Evolutionary conservation across 2,888 invertebrate genomes (phyloP).

Genomic region (Caenorhabditis japonica): DNA sequence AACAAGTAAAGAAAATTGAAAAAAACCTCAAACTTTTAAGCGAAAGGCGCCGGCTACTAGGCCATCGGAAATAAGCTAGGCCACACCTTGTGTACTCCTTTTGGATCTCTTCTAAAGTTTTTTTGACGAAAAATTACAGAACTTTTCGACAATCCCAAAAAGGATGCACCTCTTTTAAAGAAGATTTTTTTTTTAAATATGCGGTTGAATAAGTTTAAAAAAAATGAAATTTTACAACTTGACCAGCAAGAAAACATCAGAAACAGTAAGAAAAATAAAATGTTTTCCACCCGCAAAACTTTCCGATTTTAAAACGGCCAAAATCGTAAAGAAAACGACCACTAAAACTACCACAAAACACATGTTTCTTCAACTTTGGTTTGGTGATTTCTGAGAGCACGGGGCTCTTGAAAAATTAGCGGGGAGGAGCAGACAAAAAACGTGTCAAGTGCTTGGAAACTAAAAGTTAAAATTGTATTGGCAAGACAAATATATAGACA

Average conservation of each 20-base stretch:
- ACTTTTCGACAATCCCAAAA: too few relatives aligned
- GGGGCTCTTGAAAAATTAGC: conserved; percentile 4
- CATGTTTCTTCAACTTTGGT: conserved; percentile 10
- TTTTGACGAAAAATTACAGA: too few relatives aligned
- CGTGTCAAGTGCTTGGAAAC: conserved; percentile 32
- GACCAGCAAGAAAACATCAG: neutral
- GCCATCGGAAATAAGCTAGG: too few relatives aligned
- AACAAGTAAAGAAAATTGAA: conserved; percentile 11
- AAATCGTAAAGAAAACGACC: too few relatives aligned
- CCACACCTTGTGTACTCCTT: too few relatives aligned
- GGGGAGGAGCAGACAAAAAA: conserved; percentile 8
- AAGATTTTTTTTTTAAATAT: neutral
- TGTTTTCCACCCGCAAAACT: neutral
- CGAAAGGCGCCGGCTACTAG: too few relatives aligned
- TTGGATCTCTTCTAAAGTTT: too few relatives aligned
- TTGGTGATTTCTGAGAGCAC: neutral
- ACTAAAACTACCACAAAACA: neutral
- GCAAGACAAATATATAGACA: too few relatives aligned
- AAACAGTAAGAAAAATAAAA: neutral
- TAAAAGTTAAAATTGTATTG: too few relatives aligned
- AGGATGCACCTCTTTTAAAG: too few relatives aligned
- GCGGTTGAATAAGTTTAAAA: neutral
- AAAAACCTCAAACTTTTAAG: conserved; percentile 5
- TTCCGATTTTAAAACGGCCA: too few relatives aligned
- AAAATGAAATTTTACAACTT: neutral